These are phyloP conservation scores for Turritopsis dohrnii DNA, from an alignment of 30 jellyfish, hydroid and myxozoan species.

Conservation along the genomic window DNA sequence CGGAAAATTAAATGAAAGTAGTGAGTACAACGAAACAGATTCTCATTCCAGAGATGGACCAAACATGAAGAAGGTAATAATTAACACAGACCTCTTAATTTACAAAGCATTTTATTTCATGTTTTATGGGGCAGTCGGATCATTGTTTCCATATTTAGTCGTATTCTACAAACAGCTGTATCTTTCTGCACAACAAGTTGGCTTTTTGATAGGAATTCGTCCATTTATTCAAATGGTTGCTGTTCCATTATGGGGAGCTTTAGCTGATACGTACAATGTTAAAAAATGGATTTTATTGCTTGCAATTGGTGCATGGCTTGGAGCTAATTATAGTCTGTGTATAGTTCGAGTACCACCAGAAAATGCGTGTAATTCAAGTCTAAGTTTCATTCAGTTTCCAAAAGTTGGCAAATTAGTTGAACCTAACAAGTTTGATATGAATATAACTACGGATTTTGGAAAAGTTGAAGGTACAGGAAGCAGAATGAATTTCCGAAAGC, in stretches of 20 bases:
- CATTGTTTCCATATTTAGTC: constrained; percentile 88
- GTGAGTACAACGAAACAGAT: neutral
- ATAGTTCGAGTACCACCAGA: constrained; percentile 65
- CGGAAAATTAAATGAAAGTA: neutral
- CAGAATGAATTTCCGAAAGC: neutral
- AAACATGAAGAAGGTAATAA: constrained; percentile 11
- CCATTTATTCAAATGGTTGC: constrained; percentile 98
- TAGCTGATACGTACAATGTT: constrained; percentile 91
- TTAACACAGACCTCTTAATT: constrained; percentile 39
- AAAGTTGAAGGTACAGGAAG: neutral
- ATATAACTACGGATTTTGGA: neutral
- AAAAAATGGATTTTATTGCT: constrained; percentile 60
- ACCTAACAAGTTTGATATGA: neutral
- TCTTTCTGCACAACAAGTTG: constrained; percentile 97
- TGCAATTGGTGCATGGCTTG: constrained; percentile 93
- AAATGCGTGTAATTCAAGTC: constrained; percentile 45
- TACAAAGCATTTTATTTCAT: constrained; percentile 74
- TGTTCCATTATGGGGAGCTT: constrained; percentile 94
- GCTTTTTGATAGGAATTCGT: constrained; percentile 85
- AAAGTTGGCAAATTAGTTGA: constrained; percentile 6
- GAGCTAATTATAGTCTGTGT: constrained; percentile 81
- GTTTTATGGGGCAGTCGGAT: constrained; percentile 96
- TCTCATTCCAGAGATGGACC: neutral
- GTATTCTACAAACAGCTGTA: constrained; percentile 90
- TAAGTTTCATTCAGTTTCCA: neutral